phyloP scores from a whole-genome alignment of 1,140 invertebrate species.

The Oryctes rhinoceros region DNA sequence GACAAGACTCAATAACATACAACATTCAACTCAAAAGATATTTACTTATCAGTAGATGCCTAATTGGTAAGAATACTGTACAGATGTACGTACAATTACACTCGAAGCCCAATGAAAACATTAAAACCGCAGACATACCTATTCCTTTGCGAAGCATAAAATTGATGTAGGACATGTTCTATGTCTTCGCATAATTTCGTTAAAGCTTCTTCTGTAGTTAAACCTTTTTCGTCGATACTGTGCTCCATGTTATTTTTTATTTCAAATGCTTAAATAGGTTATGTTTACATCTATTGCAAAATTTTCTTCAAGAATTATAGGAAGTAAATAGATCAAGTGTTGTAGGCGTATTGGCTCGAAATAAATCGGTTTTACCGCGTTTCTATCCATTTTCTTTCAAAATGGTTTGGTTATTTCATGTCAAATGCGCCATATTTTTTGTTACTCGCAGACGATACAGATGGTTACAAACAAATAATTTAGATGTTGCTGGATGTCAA shows the following conservation, averaged over 20 bases:
- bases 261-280: neutral
- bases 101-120: neutral
- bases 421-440: too few species aligned
- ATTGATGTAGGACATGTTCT: slow-evolving; percentile 57
- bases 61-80: neutral
- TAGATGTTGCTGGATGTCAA: too few species aligned
- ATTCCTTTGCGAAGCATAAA: slow-evolving; percentile 54
- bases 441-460: too few species aligned
- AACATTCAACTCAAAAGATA: neutral
- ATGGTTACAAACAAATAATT: too few species aligned
- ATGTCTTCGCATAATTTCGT: slow-evolving; percentile 62
- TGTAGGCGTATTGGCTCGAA: too few species aligned
- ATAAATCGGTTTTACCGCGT: too few species aligned
- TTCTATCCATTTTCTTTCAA: too few species aligned
- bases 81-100: neutral
- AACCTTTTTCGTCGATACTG: slow-evolving; percentile 49
- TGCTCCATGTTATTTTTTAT: slow-evolving; percentile 28
- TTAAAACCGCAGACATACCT: slow-evolving; percentile 51
- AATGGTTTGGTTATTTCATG: too few species aligned
- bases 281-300: neutral
- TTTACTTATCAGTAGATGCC: neutral
- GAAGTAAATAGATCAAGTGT: neutral
- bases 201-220: slow-evolving; percentile 63
- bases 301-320: neutral
- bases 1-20: neutral